A percentile compares a stretch with the other conserved stretches of the same genome.
Evolutionary conservation across 2,888 invertebrate species (phyloP).

Genomic region (Cybosia mesomella): DNA sequence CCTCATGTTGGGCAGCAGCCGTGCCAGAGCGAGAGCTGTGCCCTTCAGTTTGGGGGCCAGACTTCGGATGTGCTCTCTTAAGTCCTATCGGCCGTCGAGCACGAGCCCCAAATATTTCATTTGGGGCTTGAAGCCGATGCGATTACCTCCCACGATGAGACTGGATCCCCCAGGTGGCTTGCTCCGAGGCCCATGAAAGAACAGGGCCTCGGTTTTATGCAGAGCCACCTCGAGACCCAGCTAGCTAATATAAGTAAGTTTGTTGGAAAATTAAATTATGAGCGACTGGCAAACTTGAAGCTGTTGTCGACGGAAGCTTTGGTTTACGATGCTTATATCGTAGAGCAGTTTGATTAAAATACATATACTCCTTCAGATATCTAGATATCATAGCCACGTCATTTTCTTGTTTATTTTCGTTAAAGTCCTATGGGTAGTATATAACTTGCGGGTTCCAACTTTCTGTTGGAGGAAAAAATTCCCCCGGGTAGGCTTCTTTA

Average conservation of each 20-base stretch:
- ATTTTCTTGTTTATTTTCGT: background rate
- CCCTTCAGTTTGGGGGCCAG: too few species aligned
- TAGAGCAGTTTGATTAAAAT: background rate
- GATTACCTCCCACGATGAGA: too few species aligned
- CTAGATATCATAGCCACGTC: background rate
- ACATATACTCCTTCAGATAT: background rate
- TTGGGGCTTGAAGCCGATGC: too few species aligned
- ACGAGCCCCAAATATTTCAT: too few species aligned
- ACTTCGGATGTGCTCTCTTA: too few species aligned
- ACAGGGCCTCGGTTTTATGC: too few species aligned
- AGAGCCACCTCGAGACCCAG: too few species aligned
- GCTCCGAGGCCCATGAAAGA: background rate
- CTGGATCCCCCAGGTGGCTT: too few species aligned
- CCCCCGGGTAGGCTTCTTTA: background rate
- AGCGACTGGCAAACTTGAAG: background rate
- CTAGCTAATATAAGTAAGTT: too few species aligned
- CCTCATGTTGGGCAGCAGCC: too few species aligned
- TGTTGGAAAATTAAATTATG: constrained; percentile 4
- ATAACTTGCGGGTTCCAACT: background rate
- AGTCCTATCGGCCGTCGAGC: too few species aligned
- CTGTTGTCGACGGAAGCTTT: background rate
- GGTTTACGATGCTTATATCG: background rate
- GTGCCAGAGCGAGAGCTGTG: too few species aligned
- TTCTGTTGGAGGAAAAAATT: background rate
- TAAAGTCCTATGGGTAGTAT: background rate